Evolutionary conservation across 2,888 invertebrate genomes (phyloP).

Genomic region (Cryptophagus acutangulus): DNA sequence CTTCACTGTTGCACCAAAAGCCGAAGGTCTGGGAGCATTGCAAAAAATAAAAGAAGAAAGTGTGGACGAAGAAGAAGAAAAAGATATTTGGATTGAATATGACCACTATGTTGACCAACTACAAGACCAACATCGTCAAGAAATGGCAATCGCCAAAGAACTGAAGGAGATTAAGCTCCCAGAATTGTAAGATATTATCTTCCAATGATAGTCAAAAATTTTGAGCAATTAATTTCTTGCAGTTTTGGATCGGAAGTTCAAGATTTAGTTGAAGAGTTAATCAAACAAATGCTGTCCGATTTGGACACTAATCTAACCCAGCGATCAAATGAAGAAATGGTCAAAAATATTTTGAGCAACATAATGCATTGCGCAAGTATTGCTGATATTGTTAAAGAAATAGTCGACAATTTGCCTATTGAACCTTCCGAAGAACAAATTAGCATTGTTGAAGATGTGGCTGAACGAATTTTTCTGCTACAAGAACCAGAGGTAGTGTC

Average conservation of each 20-base stretch:
- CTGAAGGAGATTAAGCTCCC: too few relatives aligned
- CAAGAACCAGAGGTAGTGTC: conserved; percentile 35
- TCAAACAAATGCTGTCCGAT: conserved; percentile 33
- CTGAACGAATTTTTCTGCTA: conserved; percentile 36
- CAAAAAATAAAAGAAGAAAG: conserved; percentile 13
- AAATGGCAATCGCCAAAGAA: neutral
- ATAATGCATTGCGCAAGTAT: conserved; percentile 34
- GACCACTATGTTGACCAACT: neutral
- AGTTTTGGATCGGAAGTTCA: conserved; percentile 30
- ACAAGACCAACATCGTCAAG: too few relatives aligned
- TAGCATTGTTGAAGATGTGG: conserved; percentile 33
- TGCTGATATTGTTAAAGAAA: conserved; percentile 33
- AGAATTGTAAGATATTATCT: too few relatives aligned
- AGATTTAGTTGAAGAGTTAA: conserved; percentile 30
- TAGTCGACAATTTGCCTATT: conserved; percentile 33
- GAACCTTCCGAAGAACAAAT: conserved; percentile 31
- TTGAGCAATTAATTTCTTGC: conserved; percentile 16
- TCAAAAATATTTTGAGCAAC: conserved; percentile 29
- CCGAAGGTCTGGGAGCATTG: conserved; percentile 7
- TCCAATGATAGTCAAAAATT: conserved; percentile 1
- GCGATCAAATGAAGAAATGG: conserved; percentile 28
- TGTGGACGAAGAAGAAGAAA: conserved; percentile 20
- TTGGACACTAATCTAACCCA: conserved; percentile 25
- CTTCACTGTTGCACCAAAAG: conserved; percentile 19
- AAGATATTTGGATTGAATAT: conserved; percentile 11